Base-by-base conservation (phyloP, 2,113 vertebrate species). In the Sylvietta virens region DNA sequence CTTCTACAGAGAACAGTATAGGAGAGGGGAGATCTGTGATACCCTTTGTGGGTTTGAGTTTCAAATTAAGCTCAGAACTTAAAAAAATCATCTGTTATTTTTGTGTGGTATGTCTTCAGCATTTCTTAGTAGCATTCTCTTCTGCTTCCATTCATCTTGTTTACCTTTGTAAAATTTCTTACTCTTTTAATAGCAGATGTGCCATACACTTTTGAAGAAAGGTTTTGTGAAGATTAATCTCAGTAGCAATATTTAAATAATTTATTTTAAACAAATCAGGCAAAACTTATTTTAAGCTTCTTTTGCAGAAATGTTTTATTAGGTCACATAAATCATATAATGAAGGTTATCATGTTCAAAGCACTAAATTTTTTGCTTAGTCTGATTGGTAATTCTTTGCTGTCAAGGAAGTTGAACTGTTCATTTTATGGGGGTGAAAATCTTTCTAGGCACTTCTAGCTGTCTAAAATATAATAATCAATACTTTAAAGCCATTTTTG, bases 291-390 rank as follows among this genome's bases (percentile, higher is more conserved):
- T 92, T 62, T 92, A 92, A 92, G 30, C 24, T 74, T 18, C 78
- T 62, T 92, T 45, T 92, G 45, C 80, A 78, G 80, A 81, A 90
- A 69, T 81, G 64, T 83, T 95, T 92, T 91, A 83, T 69, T 93
- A 71, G 57, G 30, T 73, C 82, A 77, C 60, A 73, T 86, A 95
- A 95, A 89, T 96, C 64, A 58, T 82, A 23, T 39, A 77, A 57
- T 66, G 74, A 72, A 89, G 40, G 42, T 54, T 78, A 71, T 30
- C 15, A 13, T 47, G 47, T 85, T 91, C 39, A 65, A 80, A 80
- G 45, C 69, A 65, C 66, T 82, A 39, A 6, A 42, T 77, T 72
- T 90, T 91, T 90, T 91, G 40, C 73, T 73, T 78, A 58, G 60
- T 81, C 20, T 89, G 42, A 67, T 87, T 69, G 73, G 22, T 84